Evolutionary conservation across 2,113 vertebrate genomes (phyloP).

Genomic region (Phainopepla nitens): DNA sequence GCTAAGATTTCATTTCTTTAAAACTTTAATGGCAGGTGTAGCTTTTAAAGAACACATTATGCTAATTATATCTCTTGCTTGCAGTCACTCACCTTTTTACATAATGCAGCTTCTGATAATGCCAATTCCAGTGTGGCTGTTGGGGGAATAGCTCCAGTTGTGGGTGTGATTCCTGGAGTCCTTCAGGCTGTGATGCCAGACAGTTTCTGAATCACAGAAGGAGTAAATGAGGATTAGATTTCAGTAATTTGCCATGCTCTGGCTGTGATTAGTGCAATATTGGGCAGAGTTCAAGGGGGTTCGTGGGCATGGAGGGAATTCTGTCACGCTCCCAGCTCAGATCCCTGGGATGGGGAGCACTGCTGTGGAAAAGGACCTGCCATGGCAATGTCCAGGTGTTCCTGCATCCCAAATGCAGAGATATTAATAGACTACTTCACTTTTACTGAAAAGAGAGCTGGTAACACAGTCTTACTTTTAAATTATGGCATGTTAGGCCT

Average conservation of each 20-base stretch:
- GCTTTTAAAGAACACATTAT: slow-evolving; percentile 16
- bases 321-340: background rate
- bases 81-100: background rate
- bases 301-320: background rate
- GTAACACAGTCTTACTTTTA: slow-evolving; percentile 54
- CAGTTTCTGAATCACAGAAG: background rate
- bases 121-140: background rate
- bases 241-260: background rate
- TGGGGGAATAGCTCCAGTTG: background rate
- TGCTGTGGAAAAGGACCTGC: background rate
- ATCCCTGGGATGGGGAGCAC: background rate
- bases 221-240: background rate
- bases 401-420: background rate
- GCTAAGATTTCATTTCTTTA: slow-evolving; percentile 5
- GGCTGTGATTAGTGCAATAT: background rate
- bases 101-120: slow-evolving; percentile 1
- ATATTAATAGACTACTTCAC: slow-evolving; percentile 8
- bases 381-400: background rate
- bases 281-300: background rate
- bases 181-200: background rate
- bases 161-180: background rate
- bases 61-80: background rate
- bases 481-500: slow-evolving; percentile 68
- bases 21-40: background rate
- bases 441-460: slow-evolving; percentile 36